These are phyloP conservation scores for Castor canadensis DNA, from an alignment of 2,113 vertebrate genomes.

Conservation along the genomic window DNA sequence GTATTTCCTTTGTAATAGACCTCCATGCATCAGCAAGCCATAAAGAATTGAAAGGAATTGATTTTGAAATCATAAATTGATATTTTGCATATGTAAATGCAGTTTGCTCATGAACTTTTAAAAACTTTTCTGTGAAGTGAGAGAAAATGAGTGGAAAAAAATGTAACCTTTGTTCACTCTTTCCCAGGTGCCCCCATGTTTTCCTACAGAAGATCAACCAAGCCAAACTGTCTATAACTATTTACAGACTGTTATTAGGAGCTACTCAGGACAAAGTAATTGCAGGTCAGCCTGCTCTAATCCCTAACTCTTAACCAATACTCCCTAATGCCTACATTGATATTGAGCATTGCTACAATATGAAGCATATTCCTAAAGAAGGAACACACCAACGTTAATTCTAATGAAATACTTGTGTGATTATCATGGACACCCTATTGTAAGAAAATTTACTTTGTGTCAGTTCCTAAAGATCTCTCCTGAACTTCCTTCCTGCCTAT, in stretches of 20 bases:
- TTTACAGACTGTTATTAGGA: neutral
- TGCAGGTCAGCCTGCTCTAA: neutral
- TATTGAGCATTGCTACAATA: neutral
- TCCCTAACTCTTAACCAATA: neutral
- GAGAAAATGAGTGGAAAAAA: neutral
- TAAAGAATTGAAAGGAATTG: neutral
- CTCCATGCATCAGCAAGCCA: neutral
- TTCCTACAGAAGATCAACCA: neutral
- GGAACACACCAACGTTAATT: neutral
- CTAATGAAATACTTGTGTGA: neutral
- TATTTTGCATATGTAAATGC: neutral
- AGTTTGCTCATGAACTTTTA: neutral
- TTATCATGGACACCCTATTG: neutral
- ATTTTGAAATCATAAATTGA: slow-evolving; percentile 38
- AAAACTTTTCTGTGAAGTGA: neutral
- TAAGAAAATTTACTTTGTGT: neutral
- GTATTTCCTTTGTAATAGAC: slow-evolving; percentile 27
- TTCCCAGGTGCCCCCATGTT: rapidly evolving
- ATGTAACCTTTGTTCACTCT: rapidly evolving
- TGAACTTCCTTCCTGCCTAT: neutral
- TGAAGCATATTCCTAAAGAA: neutral
- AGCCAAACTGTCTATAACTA: neutral
- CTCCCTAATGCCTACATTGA: neutral
- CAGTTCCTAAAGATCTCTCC: neutral
- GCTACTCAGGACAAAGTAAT: neutral